Evolutionary conservation across 2,888 invertebrate genomes (phyloP), one percentile per base, ranked within the genome.

Genomic region (Choristoneura rosaceana): DNA sequence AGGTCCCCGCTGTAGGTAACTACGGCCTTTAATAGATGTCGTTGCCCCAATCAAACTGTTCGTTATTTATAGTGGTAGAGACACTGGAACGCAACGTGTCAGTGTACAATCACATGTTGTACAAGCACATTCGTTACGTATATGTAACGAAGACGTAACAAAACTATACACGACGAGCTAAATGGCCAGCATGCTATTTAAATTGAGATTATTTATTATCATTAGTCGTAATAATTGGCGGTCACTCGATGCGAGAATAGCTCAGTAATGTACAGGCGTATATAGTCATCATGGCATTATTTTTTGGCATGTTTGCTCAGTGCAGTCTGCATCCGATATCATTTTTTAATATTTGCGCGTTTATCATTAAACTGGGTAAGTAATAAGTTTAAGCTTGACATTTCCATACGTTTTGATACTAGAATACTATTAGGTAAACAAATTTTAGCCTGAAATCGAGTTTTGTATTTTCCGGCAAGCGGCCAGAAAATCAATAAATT

Each of bases 201-300:
- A 83, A 84, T 82, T 81, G 79, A 78, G 78, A 80, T 82, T 81
- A 82, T 84, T 84, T 82, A 84, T 80, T 81, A 78, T 74, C 76
- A 81, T 82, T 81, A 78, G 80, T 75, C 71, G 70, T 71, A 70
- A 64, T 60, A 73, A 73, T 64, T 73, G 68, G 73, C 73, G 69
- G 64, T 60, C 70, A 64, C 52, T 34, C 41, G 64, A 8, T 64
- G 47, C 73, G 59, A 69, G 64, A 73, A 73, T 64, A 69, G 60
- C 59, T 25, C 41, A 41, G 55, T 38, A 73, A 60, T 60, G 38
- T 65, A 59, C 38, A 65, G 59, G 50, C 50, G 50, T 65, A 63
- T 60, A 59, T 63, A 50, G 55, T 12, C 45, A 69, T 55, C 63
- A 58, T 9, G 3, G 1, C 59, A 15, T 4, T 38, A 15, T 4